These are phyloP conservation scores for Lomographa bimaculata DNA, from an alignment of 2,888 invertebrate species.

Conservation along the genomic window DNA sequence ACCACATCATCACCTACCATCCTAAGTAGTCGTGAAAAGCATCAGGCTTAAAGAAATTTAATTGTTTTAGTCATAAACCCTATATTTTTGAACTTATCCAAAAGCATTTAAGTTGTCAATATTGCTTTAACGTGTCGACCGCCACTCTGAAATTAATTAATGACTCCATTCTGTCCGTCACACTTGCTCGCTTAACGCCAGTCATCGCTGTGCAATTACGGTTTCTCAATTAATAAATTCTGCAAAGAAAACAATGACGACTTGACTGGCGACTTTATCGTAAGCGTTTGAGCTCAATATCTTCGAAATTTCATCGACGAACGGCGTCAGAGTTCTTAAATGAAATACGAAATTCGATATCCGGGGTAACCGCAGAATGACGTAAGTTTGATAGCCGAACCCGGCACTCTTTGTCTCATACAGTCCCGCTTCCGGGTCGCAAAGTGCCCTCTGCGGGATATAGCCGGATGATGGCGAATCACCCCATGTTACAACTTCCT, in stretches of 20 bases:
- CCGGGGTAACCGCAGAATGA: conserved; percentile 36
- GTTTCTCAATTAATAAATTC: conserved; percentile 20
- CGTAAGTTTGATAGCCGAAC: conserved; percentile 46
- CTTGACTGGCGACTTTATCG: conserved; percentile 2
- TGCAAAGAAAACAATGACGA: conserved; percentile 6
- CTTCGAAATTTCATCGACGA: conserved; percentile 13
- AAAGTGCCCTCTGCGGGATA: conserved; percentile 40
- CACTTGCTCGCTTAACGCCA: conserved; percentile 41
- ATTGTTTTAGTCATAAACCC: too few species aligned
- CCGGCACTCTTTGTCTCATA: conserved; percentile 50
- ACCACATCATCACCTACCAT: too few species aligned
- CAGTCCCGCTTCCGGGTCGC: conserved; percentile 46
- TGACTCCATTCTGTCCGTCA: conserved; percentile 42
- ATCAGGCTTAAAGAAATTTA: too few species aligned
- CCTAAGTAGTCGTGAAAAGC: too few species aligned
- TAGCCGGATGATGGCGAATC: conserved; percentile 54
- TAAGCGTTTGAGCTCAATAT: conserved; percentile 23
- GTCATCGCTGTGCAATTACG: conserved; percentile 53
- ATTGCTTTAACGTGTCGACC: conserved; percentile 37
- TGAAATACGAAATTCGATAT: conserved; percentile 41
- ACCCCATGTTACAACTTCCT: conserved; percentile 53
- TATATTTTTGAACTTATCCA: too few species aligned
- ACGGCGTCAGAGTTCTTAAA: conserved; percentile 25
- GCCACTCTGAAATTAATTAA: conserved; percentile 52
- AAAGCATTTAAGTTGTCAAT: conserved; percentile 43